These are phyloP conservation scores for Gobiocypris rarus DNA, from an alignment of 2,113 vertebrate genomes.

Conservation along the genomic window DNA sequence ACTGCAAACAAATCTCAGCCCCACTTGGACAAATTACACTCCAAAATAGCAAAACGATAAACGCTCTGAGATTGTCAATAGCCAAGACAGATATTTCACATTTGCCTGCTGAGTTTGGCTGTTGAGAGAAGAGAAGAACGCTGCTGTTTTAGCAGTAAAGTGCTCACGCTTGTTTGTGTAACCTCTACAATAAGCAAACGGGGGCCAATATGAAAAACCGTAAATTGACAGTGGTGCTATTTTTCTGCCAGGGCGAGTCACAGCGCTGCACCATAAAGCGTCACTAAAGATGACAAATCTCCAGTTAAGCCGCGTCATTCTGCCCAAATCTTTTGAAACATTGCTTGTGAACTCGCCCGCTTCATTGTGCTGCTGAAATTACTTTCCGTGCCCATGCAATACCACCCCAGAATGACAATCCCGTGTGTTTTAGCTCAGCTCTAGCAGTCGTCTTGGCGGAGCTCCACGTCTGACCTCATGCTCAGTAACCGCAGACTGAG, in stretches of 20 bases:
- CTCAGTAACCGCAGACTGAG: constrained; percentile 53
- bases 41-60: constrained; percentile 11
- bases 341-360: constrained; percentile 61
- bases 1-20: constrained; percentile 18
- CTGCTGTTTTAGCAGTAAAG: background rate
- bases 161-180: background rate
- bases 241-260: constrained; percentile 59
- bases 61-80: background rate
- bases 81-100: background rate
- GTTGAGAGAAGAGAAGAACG: background rate
- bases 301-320: constrained; percentile 55
- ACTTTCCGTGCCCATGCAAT: constrained; percentile 66
- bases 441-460: constrained; percentile 66
- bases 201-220: background rate
- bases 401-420: constrained; percentile 69
- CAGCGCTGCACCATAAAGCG: constrained; percentile 35
- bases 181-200: constrained; percentile 7
- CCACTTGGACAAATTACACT: constrained; percentile 1
- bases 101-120: background rate
- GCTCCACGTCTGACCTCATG: constrained; percentile 69
- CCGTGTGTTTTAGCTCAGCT: constrained; percentile 68
- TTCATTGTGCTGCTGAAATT: constrained; percentile 70
- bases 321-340: constrained; percentile 68
- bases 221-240: constrained; percentile 18
- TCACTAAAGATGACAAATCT: constrained; percentile 49